Base-by-base conservation (phyloP, 2,797 vertebrate species). In the Catostomus latipinnis region DNA sequence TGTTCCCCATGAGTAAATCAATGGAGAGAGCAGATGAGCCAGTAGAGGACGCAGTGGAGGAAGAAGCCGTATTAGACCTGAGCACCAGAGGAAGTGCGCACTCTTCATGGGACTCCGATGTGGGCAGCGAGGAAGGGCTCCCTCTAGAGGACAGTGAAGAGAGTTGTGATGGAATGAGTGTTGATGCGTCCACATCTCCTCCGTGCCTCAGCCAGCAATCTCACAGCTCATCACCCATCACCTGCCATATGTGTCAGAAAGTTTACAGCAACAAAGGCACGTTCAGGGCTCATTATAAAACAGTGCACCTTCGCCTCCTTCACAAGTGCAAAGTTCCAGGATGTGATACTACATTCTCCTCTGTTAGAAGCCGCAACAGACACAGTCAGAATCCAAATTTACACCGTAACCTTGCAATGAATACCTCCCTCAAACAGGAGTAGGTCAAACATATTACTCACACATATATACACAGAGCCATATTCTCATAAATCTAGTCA, bases 381-480 rank as follows among this genome's bases (percentile, higher is more conserved):
- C 97, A 99, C 91, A 99, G 98, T 89, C 97, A 98, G 91, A 99
- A 98, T 86, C 97, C 96, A n/a, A 99, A 98, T 89, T 94, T 99
- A 84, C 98, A 99, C 91, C 95, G 94, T 87, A 97, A 97, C 90
- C 93, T 97, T 65, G 86, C 90, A n/a, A 84, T 91, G 1, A 87
- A 84, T 77, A 68, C 83, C 22, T 6, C 74, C 4, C 52, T 84
- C 49, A 87, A 89, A 22, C 90, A 93, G 67, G 89, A 93, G 76
- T 86, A 87, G 65, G 45, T 62, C 48, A 11, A 52, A 16, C 13
- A 65, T n/a, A 48, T 46, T 65, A 34, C 4, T 34, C 34, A 34
- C 34, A 34, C 34, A 34, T 22, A 53, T 22, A 18, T 11, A 22
- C 22, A 52, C 9, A 67, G 34, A 34, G 34, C 34, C 34, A 34